These are phyloP conservation scores for Sylvia borin DNA, from an alignment of 2,797 vertebrate species.

Conservation along the genomic window DNA sequence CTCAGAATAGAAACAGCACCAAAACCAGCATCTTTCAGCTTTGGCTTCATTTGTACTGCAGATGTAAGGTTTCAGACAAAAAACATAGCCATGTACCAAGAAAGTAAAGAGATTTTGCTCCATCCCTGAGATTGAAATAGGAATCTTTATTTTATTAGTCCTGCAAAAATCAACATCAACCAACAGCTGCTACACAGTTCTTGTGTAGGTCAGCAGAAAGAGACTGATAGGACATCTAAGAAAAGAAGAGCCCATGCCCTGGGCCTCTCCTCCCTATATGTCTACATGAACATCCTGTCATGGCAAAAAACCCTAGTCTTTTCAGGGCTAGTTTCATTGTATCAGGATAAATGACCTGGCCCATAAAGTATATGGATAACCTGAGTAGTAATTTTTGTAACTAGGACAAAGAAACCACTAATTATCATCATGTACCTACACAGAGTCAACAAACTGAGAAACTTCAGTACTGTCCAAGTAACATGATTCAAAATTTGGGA, in stretches of 20 bases:
- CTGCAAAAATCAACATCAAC: background rate
- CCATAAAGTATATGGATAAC: background rate
- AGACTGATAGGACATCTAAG: background rate
- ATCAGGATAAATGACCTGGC: background rate
- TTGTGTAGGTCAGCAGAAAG: background rate
- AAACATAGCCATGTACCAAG: background rate
- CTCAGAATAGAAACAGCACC: background rate
- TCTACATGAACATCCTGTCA: background rate
- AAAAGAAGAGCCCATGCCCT: background rate
- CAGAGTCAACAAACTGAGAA: background rate
- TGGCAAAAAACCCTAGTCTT: background rate
- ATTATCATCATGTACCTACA: background rate
- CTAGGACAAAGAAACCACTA: background rate
- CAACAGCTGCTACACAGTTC: background rate
- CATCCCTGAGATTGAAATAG: background rate
- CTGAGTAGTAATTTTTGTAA: background rate
- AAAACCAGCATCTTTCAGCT: background rate
- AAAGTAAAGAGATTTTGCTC: background rate
- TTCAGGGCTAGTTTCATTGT: background rate
- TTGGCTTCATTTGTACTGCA: background rate
- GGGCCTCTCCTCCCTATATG: fast-evolving
- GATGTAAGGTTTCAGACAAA: background rate
- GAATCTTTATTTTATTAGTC: background rate
- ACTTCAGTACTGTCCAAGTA: background rate
- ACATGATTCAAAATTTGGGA: background rate